These are phyloP conservation scores for Alexandromys fortis DNA, from an alignment of 2,113 vertebrate species.

Conservation along the genomic window DNA sequence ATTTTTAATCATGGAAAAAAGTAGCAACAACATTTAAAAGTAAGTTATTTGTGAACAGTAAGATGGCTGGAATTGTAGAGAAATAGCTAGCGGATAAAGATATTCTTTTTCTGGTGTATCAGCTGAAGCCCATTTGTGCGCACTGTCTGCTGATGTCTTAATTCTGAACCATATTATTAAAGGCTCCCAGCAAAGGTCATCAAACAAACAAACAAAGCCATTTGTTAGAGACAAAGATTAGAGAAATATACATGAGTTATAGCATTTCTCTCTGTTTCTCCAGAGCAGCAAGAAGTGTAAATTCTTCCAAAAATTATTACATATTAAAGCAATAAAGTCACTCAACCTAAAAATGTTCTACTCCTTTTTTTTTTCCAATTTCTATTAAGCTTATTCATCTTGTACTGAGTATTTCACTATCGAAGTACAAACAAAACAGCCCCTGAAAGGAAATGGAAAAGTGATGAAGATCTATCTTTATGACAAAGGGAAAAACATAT, in stretches of 20 bases:
- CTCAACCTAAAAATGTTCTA: conserved; percentile 63
- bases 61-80: conserved; percentile 33
- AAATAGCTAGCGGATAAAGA: conserved; percentile 53
- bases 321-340: conserved; percentile 36
- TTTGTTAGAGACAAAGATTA: conserved; percentile 51
- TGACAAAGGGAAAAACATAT: conserved; percentile 61
- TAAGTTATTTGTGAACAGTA: conserved; percentile 39
- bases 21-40: conserved; percentile 56
- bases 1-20: conserved; percentile 59
- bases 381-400: conserved; percentile 65
- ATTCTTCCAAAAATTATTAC: conserved; percentile 53
- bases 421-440: conserved; percentile 28
- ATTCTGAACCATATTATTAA: conserved; percentile 69
- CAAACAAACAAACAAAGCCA: conserved; percentile 57
- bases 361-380: conserved; percentile 30
- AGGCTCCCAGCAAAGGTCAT: conserved; percentile 64
- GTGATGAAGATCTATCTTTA: conserved; percentile 69
- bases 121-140: conserved; percentile 31
- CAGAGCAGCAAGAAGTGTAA: not conserved
- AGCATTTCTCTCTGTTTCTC: not conserved
- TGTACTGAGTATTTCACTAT: conserved; percentile 64
- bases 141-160: conserved; percentile 63
- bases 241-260: conserved; percentile 56
- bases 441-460: conserved; percentile 68
- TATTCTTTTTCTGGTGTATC: conserved; percentile 68